Percentiles rank a stretch among this genome's conserved stretches.
Evolutionary conservation across 2,797 vertebrate genomes (phyloP).

Genomic region (Jordanella pulchra): DNA sequence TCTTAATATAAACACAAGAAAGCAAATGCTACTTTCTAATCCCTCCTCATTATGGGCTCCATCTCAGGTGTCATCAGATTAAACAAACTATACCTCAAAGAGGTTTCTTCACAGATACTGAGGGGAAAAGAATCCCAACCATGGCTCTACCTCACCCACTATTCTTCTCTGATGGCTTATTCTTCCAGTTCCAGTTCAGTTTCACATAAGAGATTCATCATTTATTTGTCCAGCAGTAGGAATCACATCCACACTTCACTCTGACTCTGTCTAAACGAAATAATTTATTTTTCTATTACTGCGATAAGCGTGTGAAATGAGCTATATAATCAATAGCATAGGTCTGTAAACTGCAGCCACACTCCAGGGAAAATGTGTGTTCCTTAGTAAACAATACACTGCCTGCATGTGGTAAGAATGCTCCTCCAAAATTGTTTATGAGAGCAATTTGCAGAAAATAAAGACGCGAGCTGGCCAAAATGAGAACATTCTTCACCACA

Average conservation of each 20-base stretch:
- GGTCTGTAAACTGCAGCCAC: constrained; percentile 88
- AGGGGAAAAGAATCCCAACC: constrained; percentile 40
- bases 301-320: constrained; percentile 94
- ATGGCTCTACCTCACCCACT: constrained; percentile 22
- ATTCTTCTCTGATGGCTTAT: constrained; percentile 1
- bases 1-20: no score
- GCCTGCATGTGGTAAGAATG: constrained; percentile 45
- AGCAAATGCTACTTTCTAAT: no score
- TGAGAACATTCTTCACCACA: constrained; percentile 40
- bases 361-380: constrained; percentile 81
- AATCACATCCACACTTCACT: constrained; percentile 48
- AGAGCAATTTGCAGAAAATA: constrained; percentile 72
- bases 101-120: constrained; percentile 43
- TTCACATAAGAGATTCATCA: constrained; percentile 68
- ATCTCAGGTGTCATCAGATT: constrained; percentile 46
- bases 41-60: no score
- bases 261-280: constrained; percentile 78
- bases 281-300: constrained; percentile 92
- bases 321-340: constrained; percentile 92
- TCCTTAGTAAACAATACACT: constrained; percentile 77
- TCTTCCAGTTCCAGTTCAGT: constrained; percentile 58
- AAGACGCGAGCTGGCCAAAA: constrained; percentile 53
- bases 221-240: constrained; percentile 59
- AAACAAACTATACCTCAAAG: constrained; percentile 43
- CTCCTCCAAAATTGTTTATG: constrained; percentile 70